These are phyloP conservation scores for Gopherus evgoodei DNA, from an alignment of 2,113 vertebrate species.

Conservation along the genomic window DNA sequence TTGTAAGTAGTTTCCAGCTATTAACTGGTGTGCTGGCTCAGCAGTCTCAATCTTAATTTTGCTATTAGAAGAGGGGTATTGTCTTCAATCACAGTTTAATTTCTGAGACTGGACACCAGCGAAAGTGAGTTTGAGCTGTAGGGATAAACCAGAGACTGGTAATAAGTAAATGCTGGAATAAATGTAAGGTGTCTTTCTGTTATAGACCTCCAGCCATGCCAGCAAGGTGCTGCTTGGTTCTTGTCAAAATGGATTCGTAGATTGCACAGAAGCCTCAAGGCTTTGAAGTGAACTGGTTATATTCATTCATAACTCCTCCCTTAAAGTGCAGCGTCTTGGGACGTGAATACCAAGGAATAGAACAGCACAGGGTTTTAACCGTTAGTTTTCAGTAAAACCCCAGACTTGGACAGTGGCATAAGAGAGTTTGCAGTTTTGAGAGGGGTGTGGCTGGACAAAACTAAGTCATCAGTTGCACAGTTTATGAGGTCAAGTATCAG, in stretches of 20 bases:
- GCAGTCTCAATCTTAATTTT: neutral
- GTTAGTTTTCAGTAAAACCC: neutral
- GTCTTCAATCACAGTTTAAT: neutral
- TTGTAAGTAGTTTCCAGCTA: neutral
- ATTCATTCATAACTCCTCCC: neutral
- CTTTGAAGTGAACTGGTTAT: neutral
- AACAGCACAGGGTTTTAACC: rapidly evolving
- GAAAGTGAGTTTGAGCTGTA: neutral
- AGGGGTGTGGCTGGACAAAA: neutral
- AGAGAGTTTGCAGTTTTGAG: rapidly evolving
- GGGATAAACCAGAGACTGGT: rapidly evolving
- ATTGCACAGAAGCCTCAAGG: rapidly evolving
- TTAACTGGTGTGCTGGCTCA: neutral
- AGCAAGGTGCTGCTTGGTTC: neutral
- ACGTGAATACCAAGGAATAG: neutral
- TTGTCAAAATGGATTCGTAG: rapidly evolving
- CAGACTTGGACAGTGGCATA: rapidly evolving
- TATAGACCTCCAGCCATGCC: rapidly evolving
- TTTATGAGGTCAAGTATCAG: neutral
- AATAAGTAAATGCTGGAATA: rapidly evolving
- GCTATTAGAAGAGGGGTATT: rapidly evolving
- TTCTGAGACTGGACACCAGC: neutral
- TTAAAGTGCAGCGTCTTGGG: neutral
- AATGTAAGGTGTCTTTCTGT: neutral
- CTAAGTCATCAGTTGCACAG: rapidly evolving